A percentile compares a stretch with the other conserved stretches of the same genome.
Evolutionary conservation across 2,113 vertebrate genomes (phyloP).

Genomic region (Coptodon bakossiorum): DNA sequence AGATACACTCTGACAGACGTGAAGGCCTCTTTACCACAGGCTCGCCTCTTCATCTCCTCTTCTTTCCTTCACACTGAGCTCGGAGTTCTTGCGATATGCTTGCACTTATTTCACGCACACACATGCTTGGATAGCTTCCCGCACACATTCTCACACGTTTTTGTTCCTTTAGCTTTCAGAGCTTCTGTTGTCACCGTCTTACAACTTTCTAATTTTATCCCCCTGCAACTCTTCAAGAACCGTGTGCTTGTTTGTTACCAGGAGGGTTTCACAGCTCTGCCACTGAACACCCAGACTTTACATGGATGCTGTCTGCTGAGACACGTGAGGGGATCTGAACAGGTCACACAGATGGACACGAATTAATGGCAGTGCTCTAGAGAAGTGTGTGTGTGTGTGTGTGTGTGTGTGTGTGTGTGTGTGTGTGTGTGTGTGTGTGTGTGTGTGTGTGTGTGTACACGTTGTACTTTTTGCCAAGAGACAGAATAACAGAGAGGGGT

Average conservation of each 20-base stretch:
- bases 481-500: neutral
- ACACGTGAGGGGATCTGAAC: neutral
- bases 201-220: neutral
- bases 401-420: neutral
- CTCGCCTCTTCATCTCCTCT: neutral
- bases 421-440: neutral
- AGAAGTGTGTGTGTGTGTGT: neutral
- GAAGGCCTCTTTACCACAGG: neutral
- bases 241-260: neutral
- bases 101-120: neutral
- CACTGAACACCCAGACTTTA: neutral
- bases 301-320: neutral
- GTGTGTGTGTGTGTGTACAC: neutral
- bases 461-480: neutral
- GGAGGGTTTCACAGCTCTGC: neutral
- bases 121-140: neutral
- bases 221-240: neutral
- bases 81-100: neutral
- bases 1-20: slow-evolving; percentile 1
- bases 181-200: neutral
- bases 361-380: neutral
- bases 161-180: neutral
- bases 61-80: neutral
- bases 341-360: neutral
- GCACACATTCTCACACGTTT: neutral